Conservation (phyloP, 2,797 vertebrate species). For the Hirundo rustica region DNA sequence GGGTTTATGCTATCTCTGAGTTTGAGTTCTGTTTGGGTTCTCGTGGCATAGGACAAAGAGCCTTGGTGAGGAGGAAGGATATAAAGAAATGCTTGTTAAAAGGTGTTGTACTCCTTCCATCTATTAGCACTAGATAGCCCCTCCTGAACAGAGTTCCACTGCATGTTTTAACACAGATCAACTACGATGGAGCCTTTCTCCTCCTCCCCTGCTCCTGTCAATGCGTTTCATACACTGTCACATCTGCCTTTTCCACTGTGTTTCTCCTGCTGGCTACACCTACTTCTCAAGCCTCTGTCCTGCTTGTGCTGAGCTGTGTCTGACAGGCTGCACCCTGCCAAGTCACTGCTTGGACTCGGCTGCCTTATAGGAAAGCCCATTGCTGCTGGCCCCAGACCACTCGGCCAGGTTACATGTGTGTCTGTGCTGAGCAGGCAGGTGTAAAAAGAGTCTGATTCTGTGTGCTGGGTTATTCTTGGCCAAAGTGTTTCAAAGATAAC, state of each 20-base stretch:
- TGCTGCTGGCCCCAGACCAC: not conserved
- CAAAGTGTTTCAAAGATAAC: not conserved
- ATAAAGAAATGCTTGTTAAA: not conserved
- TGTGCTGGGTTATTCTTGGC: conserved; percentile 26
- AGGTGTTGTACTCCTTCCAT: not conserved
- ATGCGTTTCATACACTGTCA: not conserved
- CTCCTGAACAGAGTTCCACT: accelerated
- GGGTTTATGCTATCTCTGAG: not conserved
- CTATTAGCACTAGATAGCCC: not conserved
- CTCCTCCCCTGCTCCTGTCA: not conserved
- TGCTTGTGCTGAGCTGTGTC: not conserved
- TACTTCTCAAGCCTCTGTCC: not conserved
- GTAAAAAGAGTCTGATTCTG: not conserved
- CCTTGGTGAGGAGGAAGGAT: not conserved
- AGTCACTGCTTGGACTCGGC: not conserved
- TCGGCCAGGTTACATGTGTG: accelerated
- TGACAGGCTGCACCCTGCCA: not conserved
- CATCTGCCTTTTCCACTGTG: not conserved
- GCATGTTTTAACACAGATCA: not conserved
- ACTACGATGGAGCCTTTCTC: not conserved
- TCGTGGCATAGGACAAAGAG: accelerated
- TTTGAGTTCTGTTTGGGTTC: not conserved
- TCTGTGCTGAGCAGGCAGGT: not conserved
- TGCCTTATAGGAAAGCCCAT: not conserved
- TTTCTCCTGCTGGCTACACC: not conserved